These are phyloP conservation scores for Protomyctophum bolini DNA, from an alignment of 2,113 vertebrate species.

Conservation along the genomic window DNA sequence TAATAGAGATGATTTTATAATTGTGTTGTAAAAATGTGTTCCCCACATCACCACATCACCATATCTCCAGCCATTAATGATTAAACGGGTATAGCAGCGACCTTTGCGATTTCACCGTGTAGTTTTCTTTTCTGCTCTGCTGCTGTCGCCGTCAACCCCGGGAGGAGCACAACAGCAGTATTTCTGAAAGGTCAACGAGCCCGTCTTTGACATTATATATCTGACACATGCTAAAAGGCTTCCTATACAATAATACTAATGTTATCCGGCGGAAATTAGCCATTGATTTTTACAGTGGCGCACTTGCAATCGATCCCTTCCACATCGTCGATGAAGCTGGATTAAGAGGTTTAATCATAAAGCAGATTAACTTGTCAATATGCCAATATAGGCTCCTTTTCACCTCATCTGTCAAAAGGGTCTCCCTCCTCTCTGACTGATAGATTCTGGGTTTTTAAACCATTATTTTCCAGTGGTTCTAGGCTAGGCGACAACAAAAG, in stretches of 20 bases:
- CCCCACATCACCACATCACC: background rate
- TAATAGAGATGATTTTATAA: background rate
- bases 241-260: conserved; percentile 54
- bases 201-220: conserved; percentile 33
- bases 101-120: background rate
- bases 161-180: conserved; percentile 24
- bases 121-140: conserved; percentile 15
- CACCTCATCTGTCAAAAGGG: conserved; percentile 11
- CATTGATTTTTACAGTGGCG: conserved; percentile 69
- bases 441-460: background rate
- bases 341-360: conserved; percentile 73
- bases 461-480: background rate
- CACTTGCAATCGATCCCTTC: conserved; percentile 52
- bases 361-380: conserved; percentile 60
- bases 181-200: conserved; percentile 43
- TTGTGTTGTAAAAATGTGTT: background rate
- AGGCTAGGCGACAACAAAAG: background rate
- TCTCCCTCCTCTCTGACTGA: background rate
- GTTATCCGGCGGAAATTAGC: conserved; percentile 69
- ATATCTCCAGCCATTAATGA: background rate
- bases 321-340: conserved; percentile 59
- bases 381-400: conserved; percentile 49
- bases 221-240: conserved; percentile 59
- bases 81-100: background rate
- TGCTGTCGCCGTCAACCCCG: conserved; percentile 13